Evolutionary conservation across 2,113 vertebrate genomes (phyloP).

Genomic region (Brevimyrus niger): DNA sequence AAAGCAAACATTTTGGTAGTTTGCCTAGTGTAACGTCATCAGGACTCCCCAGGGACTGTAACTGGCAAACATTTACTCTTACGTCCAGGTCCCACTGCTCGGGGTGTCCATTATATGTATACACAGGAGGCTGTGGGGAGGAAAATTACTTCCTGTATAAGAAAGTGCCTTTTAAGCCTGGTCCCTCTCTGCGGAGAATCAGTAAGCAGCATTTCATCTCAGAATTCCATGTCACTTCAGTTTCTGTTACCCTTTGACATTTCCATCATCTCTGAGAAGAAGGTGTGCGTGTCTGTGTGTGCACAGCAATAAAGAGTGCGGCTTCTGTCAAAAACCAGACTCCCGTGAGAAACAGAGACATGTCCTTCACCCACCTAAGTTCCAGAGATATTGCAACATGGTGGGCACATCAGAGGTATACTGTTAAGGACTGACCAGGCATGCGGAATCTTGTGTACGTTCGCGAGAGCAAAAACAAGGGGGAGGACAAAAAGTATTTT

Average conservation of each 20-base stretch:
- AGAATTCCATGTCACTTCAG: neutral
- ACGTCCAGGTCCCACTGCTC: neutral
- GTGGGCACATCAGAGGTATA: neutral
- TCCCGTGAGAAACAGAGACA: neutral
- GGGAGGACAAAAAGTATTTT: neutral
- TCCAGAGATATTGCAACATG: neutral
- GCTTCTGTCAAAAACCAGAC: neutral
- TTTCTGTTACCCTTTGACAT: constrained; percentile 1
- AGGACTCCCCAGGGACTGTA: neutral
- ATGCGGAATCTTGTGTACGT: neutral
- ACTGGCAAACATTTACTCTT: neutral
- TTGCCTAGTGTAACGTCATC: neutral
- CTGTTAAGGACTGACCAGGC: neutral
- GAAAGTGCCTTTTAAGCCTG: neutral
- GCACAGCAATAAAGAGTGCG: neutral
- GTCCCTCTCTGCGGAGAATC: neutral
- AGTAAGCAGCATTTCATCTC: neutral
- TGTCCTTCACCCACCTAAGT: neutral
- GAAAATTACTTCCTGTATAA: neutral
- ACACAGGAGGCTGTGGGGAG: neutral
- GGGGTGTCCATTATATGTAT: neutral
- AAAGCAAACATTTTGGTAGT: neutral
- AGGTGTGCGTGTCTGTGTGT: neutral
- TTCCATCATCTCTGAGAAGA: neutral
- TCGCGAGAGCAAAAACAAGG: neutral